Base-by-base conservation (phyloP, 2,888 invertebrate genomes). In the Hedychridium roseum region DNA sequence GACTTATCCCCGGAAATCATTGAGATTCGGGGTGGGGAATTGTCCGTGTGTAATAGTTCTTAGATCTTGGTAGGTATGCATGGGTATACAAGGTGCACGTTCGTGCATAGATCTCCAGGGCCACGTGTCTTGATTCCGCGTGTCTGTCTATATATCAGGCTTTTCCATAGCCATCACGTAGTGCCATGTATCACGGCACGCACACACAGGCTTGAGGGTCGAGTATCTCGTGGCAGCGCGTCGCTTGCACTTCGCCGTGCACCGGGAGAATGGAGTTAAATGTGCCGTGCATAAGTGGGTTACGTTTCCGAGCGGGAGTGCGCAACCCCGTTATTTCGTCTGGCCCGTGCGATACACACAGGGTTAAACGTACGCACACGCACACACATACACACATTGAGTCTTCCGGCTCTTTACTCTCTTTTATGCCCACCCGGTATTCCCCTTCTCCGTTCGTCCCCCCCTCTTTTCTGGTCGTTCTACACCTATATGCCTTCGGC, bases 211-310 rank as follows among this genome's bases (percentile, higher is more conserved):
- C n/a, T n/a, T n/a, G n/a, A n/a, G n/a, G n/a, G n/a, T n/a, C n/a
- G n/a, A n/a, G n/a, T n/a, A n/a, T n/a, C n/a, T n/a, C n/a, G n/a
- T n/a, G n/a, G n/a, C n/a, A n/a, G n/a, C n/a, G n/a, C n/a, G n/a
- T n/a, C n/a, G n/a, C 41, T 42, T 36, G 49, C 39, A 23, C 42
- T 42, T 42, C 20, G 15, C 37, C 32, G 36, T 31, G 16, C 21
- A 34, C 51, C 38, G 54, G 43, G 51, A 64, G 63, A 69, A 68
- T 64, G 57, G 61, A 66, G 69, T 69, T 70, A 64, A 70, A 70
- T 70, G 70, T 66, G 60, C 62, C 63, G 67, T 67, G 57, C 63
- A 67, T 67, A 70, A 70, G 67, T 70, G 66, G 66, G 57, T 66
- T 65, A 66, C 63, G 55, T 65, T 66, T 66, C 54, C 58, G 50